Conservation (phyloP, 2,797 vertebrate genomes). For the Gadopsis marmoratus region DNA sequence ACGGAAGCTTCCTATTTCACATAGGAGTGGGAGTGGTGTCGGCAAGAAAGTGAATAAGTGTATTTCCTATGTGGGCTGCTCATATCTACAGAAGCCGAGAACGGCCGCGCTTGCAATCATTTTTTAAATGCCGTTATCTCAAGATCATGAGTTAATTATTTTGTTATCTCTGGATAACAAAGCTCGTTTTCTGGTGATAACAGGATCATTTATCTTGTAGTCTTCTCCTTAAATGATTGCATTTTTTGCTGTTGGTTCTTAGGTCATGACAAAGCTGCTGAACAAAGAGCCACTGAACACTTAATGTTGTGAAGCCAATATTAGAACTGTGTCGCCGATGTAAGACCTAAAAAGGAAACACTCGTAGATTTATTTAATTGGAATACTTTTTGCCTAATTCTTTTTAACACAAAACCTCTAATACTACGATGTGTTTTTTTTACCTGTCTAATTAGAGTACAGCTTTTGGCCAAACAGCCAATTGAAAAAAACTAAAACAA, state of each 20-base stretch:
- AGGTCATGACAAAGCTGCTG: not conserved
- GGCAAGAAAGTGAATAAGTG: not conserved
- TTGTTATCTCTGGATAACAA: too few species aligned
- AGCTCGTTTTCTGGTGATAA: too few species aligned
- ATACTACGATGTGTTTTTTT: constrained; percentile 1
- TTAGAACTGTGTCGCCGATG: not conserved
- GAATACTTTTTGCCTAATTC: not conserved
- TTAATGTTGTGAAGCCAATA: not conserved
- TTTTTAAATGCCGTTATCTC: too few species aligned
- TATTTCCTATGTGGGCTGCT: not conserved
- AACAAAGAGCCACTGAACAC: not conserved
- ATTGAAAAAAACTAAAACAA: not conserved
- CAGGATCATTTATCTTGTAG: too few species aligned
- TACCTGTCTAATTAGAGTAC: not conserved
- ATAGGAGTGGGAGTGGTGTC: not conserved
- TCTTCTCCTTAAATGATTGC: too few species aligned
- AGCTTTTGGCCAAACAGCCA: constrained; percentile 7
- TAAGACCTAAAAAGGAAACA: not conserved
- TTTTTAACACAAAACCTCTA: not conserved
- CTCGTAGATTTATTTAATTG: not conserved
- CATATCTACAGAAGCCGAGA: too few species aligned
- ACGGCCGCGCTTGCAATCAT: too few species aligned
- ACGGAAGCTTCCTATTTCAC: not conserved
- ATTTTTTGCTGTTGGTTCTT: not conserved
- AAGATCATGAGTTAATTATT: too few species aligned